Evolutionary conservation across 2,888 invertebrate species (phyloP).

Genomic region (Callinectes sapidus): DNA sequence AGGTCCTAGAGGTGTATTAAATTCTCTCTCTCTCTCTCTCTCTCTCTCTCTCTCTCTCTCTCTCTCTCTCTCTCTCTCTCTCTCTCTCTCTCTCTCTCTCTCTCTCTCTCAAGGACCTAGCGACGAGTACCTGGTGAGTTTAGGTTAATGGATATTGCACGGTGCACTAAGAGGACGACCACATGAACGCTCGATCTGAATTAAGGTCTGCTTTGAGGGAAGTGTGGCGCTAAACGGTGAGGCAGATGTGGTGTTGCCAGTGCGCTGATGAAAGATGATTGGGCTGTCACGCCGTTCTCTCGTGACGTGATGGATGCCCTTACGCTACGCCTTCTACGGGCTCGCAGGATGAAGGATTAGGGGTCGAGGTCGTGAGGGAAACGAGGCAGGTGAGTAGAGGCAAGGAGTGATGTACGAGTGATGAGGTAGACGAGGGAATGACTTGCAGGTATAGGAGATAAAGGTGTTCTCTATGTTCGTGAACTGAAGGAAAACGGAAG

Average conservation of each 20-base stretch:
- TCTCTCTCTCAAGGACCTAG: not conserved
- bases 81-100: conserved; percentile 22
- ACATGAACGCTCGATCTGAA: not conserved
- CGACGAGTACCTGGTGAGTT: not conserved
- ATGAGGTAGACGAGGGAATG: not conserved
- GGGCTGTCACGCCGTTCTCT: conserved; percentile 1
- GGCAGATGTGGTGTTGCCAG: not conserved
- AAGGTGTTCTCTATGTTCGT: not conserved
- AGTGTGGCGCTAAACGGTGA: not conserved
- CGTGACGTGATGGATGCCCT: not conserved
- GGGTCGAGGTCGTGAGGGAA: conserved; percentile 15
- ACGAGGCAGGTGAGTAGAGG: conserved; percentile 15
- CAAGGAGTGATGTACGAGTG: not conserved
- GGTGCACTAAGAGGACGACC: not conserved
- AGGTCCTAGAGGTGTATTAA: not conserved
- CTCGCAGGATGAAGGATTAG: conserved; percentile 2
- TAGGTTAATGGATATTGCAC: not conserved
- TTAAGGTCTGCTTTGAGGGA: not conserved
- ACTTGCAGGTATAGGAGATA: not conserved
- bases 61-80: not conserved
- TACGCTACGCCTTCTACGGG: not conserved
- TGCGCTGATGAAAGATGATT: conserved; percentile 6
- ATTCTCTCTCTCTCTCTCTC: not conserved
- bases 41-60: conserved; percentile 26
- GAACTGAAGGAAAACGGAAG: not conserved